These are phyloP conservation scores for Diarsia rubi DNA, from an alignment of 2,888 invertebrate species.

Conservation along the genomic window DNA sequence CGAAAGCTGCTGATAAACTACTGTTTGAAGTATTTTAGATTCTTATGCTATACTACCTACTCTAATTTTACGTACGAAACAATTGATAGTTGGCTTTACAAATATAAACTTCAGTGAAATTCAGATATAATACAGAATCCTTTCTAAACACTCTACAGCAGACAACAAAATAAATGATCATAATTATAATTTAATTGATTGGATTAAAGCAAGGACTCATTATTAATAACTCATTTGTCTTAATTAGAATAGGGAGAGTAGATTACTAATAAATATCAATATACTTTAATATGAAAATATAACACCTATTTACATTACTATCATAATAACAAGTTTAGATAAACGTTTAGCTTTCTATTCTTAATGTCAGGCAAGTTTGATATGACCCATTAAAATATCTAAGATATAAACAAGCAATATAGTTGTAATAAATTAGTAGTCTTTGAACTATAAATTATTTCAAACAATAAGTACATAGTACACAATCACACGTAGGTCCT, in stretches of 20 bases:
- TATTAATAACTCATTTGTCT: conserved; percentile 24
- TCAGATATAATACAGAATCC: neutral
- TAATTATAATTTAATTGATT: conserved; percentile 4
- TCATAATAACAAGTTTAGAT: conserved; percentile 38
- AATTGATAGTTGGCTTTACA: conserved; percentile 11
- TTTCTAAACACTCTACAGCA: neutral
- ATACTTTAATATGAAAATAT: conserved; percentile 49
- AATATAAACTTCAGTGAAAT: conserved; percentile 9
- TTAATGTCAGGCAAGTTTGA: conserved; percentile 63
- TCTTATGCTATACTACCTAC: neutral
- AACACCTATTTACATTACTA: conserved; percentile 37
- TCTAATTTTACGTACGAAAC: conserved; percentile 1
- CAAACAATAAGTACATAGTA: conserved; percentile 51
- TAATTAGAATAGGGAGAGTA: conserved; percentile 14
- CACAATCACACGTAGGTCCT: conserved; percentile 23
- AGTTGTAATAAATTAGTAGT: conserved; percentile 19
- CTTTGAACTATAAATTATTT: conserved; percentile 31
- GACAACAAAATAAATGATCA: conserved; percentile 35
- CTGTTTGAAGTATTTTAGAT: conserved; percentile 7
- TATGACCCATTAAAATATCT: conserved; percentile 53
- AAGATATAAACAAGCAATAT: conserved; percentile 39
- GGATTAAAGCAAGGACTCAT: conserved; percentile 5
- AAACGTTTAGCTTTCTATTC: conserved; percentile 39
- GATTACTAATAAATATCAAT: conserved; percentile 40
- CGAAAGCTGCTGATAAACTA: neutral